phyloP scores from a whole-genome alignment of 1,140 invertebrate species.

The Drosophila guanche region DNA sequence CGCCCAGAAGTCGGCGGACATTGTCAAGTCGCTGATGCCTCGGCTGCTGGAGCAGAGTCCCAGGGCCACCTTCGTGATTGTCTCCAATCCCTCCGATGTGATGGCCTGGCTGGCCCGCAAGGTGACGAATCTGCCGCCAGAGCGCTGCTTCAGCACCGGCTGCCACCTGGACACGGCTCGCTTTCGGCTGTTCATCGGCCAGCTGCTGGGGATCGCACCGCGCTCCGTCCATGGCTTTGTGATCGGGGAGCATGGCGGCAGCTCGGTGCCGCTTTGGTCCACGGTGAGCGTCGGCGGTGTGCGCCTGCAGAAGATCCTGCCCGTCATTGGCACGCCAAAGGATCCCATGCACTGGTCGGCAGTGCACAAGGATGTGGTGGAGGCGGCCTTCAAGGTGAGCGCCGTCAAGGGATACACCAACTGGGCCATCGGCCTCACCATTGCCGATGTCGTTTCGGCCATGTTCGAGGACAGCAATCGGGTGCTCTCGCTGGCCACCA shows the following conservation, averaged over 20 bases:
- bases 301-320: conserved; percentile 88
- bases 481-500: conserved; percentile 90
- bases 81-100: conserved; percentile 94
- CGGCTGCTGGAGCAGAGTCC: conserved; percentile 91
- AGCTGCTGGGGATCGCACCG: conserved; percentile 89
- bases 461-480: conserved; percentile 89
- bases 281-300: conserved; percentile 84
- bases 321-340: conserved; percentile 87
- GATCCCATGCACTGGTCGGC: conserved; percentile 91
- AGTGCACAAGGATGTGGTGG: conserved; percentile 89
- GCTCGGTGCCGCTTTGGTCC: conserved; percentile 92
- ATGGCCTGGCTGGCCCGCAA: conserved; percentile 95
- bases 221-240: conserved; percentile 93
- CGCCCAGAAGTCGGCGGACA: conserved; percentile 86
- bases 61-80: conserved; percentile 91
- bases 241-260: conserved; percentile 92
- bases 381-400: conserved; percentile 92
- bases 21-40: conserved; percentile 90
- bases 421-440: conserved; percentile 92
- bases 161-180: conserved; percentile 94
- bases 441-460: conserved; percentile 87
- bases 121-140: conserved; percentile 91
- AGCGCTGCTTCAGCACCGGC: conserved; percentile 93
- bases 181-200: conserved; percentile 92
- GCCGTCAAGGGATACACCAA: conserved; percentile 93